Conservation (phyloP, 2,113 vertebrate species). For the Tonatia bakeri region DNA sequence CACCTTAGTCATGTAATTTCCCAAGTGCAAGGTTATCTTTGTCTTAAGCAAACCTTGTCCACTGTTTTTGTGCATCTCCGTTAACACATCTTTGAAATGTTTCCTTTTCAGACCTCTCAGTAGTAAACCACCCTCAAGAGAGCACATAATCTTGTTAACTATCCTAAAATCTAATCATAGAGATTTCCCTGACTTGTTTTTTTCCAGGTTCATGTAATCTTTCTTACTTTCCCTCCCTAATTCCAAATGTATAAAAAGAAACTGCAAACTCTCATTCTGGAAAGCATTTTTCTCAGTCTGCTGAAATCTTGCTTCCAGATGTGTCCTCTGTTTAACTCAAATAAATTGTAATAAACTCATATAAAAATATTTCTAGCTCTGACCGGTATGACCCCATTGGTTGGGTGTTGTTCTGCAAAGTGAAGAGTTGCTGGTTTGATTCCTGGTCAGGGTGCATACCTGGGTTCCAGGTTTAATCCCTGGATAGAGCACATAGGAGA, state of each 20-base stretch:
- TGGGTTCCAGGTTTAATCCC: no score
- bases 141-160: neutral
- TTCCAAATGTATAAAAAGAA: neutral
- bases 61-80: neutral
- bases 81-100: neutral
- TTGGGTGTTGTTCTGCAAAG: no score
- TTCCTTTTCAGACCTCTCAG: neutral
- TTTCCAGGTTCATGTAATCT: neutral
- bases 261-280: neutral
- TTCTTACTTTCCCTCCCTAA: neutral
- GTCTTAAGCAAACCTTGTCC: neutral
- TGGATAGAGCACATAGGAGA: no score
- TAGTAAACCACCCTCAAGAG: neutral
- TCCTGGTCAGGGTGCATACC: no score
- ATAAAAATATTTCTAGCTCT: neutral
- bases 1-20: neutral
- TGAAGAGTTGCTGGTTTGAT: no score
- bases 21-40: neutral
- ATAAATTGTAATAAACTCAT: neutral
- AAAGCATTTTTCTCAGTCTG: neutral
- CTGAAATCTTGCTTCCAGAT: neutral
- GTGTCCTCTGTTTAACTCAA: neutral
- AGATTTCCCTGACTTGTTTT: neutral
- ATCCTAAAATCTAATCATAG: neutral
- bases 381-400: no score